Percentiles rank a stretch among this genome's conserved stretches.
phyloP scores from a whole-genome alignment of 2,797 vertebrate species.

The Pangasius macronema region DNA sequence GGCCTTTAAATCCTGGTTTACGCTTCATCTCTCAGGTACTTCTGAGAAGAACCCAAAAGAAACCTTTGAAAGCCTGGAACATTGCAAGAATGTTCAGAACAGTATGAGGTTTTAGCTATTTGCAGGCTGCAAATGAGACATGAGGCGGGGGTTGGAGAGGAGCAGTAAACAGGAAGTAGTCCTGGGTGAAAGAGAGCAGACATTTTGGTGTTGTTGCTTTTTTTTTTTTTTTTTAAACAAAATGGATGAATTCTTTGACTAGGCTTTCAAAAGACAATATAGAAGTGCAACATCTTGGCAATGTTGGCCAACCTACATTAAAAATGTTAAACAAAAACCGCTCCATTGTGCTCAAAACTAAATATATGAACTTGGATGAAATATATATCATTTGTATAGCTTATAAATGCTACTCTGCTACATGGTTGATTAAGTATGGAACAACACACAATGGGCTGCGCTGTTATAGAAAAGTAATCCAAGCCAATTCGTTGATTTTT shows the following conservation, averaged over 20 bases:
- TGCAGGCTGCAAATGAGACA: neutral
- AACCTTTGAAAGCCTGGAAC: neutral
- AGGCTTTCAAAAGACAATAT: neutral
- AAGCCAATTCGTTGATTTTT: no score
- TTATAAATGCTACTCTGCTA: neutral
- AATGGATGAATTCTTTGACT: neutral
- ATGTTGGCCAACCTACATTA: neutral
- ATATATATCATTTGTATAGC: neutral
- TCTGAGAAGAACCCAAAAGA: neutral
- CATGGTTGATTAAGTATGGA: neutral
- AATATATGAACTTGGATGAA: neutral
- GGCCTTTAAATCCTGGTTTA: constrained; percentile 5
- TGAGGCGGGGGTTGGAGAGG: neutral
- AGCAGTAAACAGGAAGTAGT: constrained; percentile 17
- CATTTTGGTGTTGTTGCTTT: no score
- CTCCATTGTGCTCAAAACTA: neutral
- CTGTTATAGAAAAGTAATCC: neutral
- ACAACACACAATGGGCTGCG: neutral
- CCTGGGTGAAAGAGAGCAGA: neutral
- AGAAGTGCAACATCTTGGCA: neutral
- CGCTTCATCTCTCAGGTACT: neutral
- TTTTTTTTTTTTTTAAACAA: neutral
- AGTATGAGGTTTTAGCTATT: neutral
- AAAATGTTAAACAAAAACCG: neutral
- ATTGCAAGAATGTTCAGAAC: neutral